phyloP scores from a whole-genome alignment of 2,888 invertebrate genomes.

The Plebejus argus region DNA sequence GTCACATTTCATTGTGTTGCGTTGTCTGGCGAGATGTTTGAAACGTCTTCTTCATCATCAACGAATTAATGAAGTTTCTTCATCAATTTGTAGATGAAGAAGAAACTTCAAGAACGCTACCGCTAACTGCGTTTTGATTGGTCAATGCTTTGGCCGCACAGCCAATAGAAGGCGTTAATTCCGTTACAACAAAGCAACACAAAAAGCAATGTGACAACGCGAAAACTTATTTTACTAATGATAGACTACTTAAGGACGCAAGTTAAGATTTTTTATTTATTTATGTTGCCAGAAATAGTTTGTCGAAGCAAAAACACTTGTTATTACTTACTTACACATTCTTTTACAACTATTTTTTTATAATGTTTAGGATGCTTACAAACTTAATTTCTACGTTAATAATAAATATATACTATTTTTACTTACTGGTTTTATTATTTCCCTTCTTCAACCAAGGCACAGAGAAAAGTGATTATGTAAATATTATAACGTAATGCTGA shows the following conservation, averaged over 20 bases:
- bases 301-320: background rate
- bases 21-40: background rate
- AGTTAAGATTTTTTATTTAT: background rate
- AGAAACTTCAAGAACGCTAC: too few species aligned
- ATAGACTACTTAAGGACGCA: background rate
- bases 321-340: background rate
- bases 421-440: background rate
- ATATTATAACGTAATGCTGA: background rate
- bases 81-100: too few species aligned
- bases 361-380: background rate
- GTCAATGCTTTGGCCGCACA: too few species aligned
- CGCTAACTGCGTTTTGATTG: too few species aligned
- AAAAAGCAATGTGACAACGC: too few species aligned
- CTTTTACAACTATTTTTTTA: conserved; percentile 1
- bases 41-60: too few species aligned
- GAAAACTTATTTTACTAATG: background rate
- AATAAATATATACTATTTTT: conserved; percentile 23
- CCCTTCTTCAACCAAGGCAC: background rate
- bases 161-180: too few species aligned
- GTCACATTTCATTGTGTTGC: background rate
- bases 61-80: too few species aligned
- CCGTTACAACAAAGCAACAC: too few species aligned
- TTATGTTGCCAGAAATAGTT: background rate
- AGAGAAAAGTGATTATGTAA: background rate
- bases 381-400: conserved; percentile 10